These are phyloP conservation scores for Germaria angustata DNA, from an alignment of 2,888 invertebrate genomes.

Conservation along the genomic window DNA sequence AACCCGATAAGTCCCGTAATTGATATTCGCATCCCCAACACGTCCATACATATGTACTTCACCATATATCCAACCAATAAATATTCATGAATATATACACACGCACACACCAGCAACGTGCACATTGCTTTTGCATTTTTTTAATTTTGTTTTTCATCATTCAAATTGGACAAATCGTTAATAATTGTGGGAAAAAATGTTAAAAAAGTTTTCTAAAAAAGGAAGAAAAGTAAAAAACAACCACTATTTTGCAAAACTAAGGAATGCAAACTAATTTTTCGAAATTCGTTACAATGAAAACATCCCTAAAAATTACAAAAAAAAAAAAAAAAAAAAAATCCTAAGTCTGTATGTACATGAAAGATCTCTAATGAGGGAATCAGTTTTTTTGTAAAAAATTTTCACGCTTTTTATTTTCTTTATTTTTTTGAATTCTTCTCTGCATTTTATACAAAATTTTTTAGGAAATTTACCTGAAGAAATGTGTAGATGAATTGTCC, in stretches of 20 bases:
- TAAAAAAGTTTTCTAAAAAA: background rate
- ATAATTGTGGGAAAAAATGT: constrained; percentile 15
- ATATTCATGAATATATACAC: no score
- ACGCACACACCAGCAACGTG: no score
- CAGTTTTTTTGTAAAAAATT: background rate
- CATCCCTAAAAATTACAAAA: constrained; percentile 14
- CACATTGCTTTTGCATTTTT: no score
- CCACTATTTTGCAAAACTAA: constrained; percentile 32
- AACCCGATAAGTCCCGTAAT: no score
- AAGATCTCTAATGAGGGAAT: constrained; percentile 8
- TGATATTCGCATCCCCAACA: no score
- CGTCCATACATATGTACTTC: no score
- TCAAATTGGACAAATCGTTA: background rate
- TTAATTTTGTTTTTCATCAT: background rate
- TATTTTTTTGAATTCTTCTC: background rate
- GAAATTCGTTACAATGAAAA: constrained; percentile 1
- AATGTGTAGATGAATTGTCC: background rate
- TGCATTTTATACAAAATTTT: background rate
- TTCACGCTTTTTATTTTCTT: background rate
- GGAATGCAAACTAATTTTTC: no score
- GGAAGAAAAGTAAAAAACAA: constrained; percentile 25
- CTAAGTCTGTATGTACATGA: background rate
- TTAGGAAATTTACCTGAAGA: constrained; percentile 28
- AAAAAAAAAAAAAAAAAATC: background rate
- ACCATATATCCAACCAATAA: no score